Base-by-base conservation (phyloP, 2,113 vertebrate genomes). In the Marmota flaviventris region DNA sequence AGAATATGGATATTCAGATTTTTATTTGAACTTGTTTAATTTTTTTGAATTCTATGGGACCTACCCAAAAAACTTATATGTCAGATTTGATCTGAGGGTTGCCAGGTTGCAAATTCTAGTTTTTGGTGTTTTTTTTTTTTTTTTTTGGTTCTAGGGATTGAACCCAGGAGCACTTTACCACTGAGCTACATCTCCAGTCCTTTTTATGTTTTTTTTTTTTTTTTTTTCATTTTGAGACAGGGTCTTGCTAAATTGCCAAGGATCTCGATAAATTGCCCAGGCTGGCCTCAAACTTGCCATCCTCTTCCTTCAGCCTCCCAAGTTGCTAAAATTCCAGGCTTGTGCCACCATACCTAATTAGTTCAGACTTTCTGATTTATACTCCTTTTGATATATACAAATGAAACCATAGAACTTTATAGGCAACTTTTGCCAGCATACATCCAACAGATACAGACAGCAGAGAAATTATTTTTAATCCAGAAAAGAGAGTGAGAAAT, bases 381-480 rank as follows among this genome's bases (percentile, higher is more conserved):
- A 51, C 20, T 75, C 24, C 65, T 89, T 93, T 83, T 78, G 42
- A 91, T 61, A 82, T 61, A 82, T 51, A 48, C 75, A 85, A 94
- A 90, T 51, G 48, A 94, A 78, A 63, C 18, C 2, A 10, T 18
- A 27, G 67, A 27, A 83, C 16, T 77, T 61, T 58, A 29, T 8
- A 88, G 48, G 73, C 29, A 79, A 79, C 24, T 42, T 39, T 90
- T 65, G 42, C 58, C 42, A 65, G 25, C 29, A 37, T 75, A 27
- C 75, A 42, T 42, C 39, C 69, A 70, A 81, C 61, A 29, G 24
- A 29, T 42, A 58, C 16, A 77, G 48, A 87, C n/a, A 84, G 8
- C 18, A 53, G 56, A 86, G 18, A 76, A 83, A 61, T 78, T 86
- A 83, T 53, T 93, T 97, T 86, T 73, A 82, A 95, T 92, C 27